Base-by-base conservation (phyloP, 2,888 invertebrate genomes). In the Troilus luridus region DNA sequence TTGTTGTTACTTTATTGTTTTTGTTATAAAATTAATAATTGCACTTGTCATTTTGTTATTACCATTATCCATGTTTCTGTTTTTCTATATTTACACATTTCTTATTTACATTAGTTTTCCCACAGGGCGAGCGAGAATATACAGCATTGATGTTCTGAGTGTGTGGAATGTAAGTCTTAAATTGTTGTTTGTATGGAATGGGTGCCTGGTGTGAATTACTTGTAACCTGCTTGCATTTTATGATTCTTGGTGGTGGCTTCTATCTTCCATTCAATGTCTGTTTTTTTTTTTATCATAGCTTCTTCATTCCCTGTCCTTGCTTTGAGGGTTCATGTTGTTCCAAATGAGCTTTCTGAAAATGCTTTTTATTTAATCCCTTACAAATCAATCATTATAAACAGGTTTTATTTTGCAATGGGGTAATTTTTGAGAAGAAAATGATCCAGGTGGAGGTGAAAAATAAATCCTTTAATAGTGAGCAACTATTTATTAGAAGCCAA, bases 71-170 rank as follows among this genome's bases (percentile, higher is more conserved):
- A 85, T 85, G 56, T 85, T 85, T 58, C 54, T 81, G 19, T 54
- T 21, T 54, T 81, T 54, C 85, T 56, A 10, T 85, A 56, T n/a
- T n/a, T n/a, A 56, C 85, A 85, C 56, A 56, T 89, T 64, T 62
- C 62, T 89, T 62, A 89, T 81, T 90, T 58, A 90, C 17, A 60
- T 77, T 41, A 77, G 81, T 81, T 77, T 90, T 77, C 85, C 90
- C 60, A 81, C 90, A 90, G 90, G 90, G 54, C 54, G 81, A 90
- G 81, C 81, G 59, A 90, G 90, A 90, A 77, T 81, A 77, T 81
- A 59, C 72, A 85, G 90, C 90, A 81, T 90, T 90, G 90, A 90
- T 90, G 90, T 90, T 90, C 90, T 90, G 81, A 90, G 56, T 58
- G 77, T 77, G 77, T 58, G 64, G 58, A 88, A 41, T 90, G 88